Conservation (phyloP, 2,797 vertebrate genomes). For the Macropodus opercularis region DNA sequence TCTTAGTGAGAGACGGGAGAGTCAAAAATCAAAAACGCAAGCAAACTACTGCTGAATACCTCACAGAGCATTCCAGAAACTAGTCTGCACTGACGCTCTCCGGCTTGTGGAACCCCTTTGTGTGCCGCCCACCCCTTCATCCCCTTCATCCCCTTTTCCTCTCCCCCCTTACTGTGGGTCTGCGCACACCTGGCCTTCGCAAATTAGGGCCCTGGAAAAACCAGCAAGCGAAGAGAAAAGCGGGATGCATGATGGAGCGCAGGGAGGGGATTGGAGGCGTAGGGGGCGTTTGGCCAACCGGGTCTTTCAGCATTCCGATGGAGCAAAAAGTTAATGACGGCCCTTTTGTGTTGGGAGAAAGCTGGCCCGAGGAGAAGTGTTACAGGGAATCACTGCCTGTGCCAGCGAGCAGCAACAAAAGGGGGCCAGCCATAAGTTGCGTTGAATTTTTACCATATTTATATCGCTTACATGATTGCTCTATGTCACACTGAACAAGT, state of each 20-base stretch:
- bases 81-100: conserved; percentile 53
- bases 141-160: conserved; percentile 29
- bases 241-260: conserved; percentile 49
- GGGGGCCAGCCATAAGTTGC: conserved; percentile 56
- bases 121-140: conserved; percentile 39
- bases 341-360: conserved; percentile 70
- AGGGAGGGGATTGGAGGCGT: conserved; percentile 31
- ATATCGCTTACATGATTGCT: conserved; percentile 70
- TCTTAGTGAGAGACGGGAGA: no score
- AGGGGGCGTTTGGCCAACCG: conserved; percentile 41
- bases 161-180: conserved; percentile 53
- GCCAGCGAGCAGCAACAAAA: conserved; percentile 78
- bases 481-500: conserved; percentile 42
- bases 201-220: conserved; percentile 81
- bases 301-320: conserved; percentile 81
- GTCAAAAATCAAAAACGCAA: conserved; percentile 4
- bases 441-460: conserved; percentile 59
- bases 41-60: neutral
- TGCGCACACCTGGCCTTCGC: conserved; percentile 80
- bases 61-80: conserved; percentile 18
- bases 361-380: conserved; percentile 69
- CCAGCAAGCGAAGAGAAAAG: conserved; percentile 65
- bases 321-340: conserved; percentile 86
- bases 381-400: conserved; percentile 72
- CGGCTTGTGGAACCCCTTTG: conserved; percentile 64